Conservation (phyloP, 2,888 invertebrate genomes). For the Mythimna vitellina region DNA sequence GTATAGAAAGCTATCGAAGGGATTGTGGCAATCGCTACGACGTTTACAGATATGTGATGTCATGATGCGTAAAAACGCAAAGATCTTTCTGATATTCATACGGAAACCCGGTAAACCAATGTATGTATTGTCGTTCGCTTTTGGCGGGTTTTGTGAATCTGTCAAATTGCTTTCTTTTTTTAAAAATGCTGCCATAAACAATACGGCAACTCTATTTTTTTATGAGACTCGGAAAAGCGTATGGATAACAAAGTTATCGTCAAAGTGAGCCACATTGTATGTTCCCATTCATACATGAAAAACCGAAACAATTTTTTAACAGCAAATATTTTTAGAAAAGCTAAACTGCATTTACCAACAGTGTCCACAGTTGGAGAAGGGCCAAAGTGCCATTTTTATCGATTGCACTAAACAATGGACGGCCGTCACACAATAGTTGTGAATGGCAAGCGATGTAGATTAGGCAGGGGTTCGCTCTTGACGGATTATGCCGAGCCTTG, state of each 20-base stretch:
- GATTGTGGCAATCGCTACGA: conserved; percentile 11
- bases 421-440: conserved; percentile 85
- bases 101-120: background rate
- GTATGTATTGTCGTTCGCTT: background rate
- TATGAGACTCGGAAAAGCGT: conserved; percentile 13
- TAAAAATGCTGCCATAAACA: conserved; percentile 6
- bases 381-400: conserved; percentile 87
- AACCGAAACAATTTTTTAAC: conserved; percentile 30
- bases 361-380: conserved; percentile 78
- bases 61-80: background rate
- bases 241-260: conserved; percentile 19
- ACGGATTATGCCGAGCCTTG: conserved; percentile 58
- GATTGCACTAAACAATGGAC: conserved; percentile 86
- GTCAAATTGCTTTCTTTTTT: conserved; percentile 17
- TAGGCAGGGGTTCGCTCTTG: conserved; percentile 83
- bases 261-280: conserved; percentile 11
- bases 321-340: conserved; percentile 36
- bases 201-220: conserved; percentile 4
- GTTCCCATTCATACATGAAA: conserved; percentile 20
- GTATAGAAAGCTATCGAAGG: conserved; percentile 41
- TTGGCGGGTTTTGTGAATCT: background rate
- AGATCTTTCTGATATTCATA: background rate
- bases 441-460: conserved; percentile 89
- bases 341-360: conserved; percentile 49
- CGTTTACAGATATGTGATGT: background rate